Evolutionary conservation across 2,888 invertebrate species (phyloP).

Genomic region (Ochropleura plecta): DNA sequence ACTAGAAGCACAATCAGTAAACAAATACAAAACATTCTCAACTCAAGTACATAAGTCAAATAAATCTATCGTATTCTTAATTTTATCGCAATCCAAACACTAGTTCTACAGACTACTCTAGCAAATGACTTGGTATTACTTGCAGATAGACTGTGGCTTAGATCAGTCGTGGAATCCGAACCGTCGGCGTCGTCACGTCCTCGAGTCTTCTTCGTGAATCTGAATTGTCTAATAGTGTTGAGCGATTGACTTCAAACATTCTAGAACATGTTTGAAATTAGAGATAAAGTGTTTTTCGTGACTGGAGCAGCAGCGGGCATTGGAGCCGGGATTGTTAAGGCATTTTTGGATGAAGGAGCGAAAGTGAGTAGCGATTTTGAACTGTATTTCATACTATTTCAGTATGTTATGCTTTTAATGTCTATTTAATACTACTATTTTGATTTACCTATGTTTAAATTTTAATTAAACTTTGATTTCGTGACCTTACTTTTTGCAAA

Average conservation of each 20-base stretch:
- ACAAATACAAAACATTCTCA: constrained; percentile 3
- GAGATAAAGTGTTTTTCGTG: constrained; percentile 79
- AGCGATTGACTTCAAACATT: constrained; percentile 1
- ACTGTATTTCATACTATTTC: too few relatives aligned
- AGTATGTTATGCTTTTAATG: too few relatives aligned
- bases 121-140: constrained; percentile 9
- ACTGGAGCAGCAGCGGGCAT: constrained; percentile 85
- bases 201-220: not conserved
- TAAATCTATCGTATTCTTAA: constrained; percentile 9
- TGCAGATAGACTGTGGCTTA: constrained; percentile 3
- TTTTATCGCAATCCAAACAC: constrained; percentile 36
- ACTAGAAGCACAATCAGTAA: not conserved
- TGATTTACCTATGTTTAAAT: too few relatives aligned
- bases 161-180: constrained; percentile 23
- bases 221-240: not conserved
- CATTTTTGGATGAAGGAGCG: constrained; percentile 78
- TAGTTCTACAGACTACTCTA: not conserved
- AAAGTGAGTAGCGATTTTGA: constrained; percentile 71
- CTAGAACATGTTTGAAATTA: constrained; percentile 73
- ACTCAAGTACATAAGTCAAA: not conserved
- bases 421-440: too few relatives aligned
- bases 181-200: not conserved
- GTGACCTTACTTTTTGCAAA: too few relatives aligned
- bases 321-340: constrained; percentile 78
- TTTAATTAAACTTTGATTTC: too few relatives aligned